Base-by-base conservation (phyloP, 2,888 invertebrate genomes). In the Prosopocoilus inquinatus region DNA sequence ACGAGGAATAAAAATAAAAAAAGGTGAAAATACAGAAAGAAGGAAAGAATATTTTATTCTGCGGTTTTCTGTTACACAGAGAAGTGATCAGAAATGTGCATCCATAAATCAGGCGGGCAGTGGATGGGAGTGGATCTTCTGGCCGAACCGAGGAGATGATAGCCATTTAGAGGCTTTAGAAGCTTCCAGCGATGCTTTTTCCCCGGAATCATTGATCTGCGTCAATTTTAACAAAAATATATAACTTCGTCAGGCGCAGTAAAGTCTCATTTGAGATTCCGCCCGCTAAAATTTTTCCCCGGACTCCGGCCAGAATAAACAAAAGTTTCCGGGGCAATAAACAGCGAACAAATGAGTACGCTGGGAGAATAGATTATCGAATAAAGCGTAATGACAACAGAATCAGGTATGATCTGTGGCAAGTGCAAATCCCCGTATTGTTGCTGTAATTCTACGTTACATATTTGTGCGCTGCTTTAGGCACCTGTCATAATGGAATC, bases 81-180 rank as follows among this genome's bases (percentile, higher is more conserved):
- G 41, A 41, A 41, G 53, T 54, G 55, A 57, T 57, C 56, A 58
- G 56, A 56, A 61, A 62, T 61, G 53, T 53, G 63, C 50, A 63
- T 65, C 61, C 67, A 69, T 72, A 72, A 72, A 71, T 72, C 70
- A 70, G 67, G 62, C 65, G 65, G 63, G 66, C 68, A 65, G 63
- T 66, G 58, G 59, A 60, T 57, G 60, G 64, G 62, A 66, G 67
- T 66, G 70, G 72, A 72, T 72, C 67, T 70, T 58, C 63, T 63
- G 64, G 67, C 65, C 66, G 62, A 63, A 57, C 64, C 64, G 65
- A 65, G 70, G 67, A 72, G 71, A 73, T 70, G 73, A 72, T 70
- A 69, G 71, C 70, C 70, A 72, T 73, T 74, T 72, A 66, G 70
- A 63, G 70, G 71, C 72, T 74, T 65, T 68, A 65, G 65, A 61